Evolutionary conservation across 2,113 vertebrate species (phyloP).

Genomic region (Danionella cerebrum): DNA sequence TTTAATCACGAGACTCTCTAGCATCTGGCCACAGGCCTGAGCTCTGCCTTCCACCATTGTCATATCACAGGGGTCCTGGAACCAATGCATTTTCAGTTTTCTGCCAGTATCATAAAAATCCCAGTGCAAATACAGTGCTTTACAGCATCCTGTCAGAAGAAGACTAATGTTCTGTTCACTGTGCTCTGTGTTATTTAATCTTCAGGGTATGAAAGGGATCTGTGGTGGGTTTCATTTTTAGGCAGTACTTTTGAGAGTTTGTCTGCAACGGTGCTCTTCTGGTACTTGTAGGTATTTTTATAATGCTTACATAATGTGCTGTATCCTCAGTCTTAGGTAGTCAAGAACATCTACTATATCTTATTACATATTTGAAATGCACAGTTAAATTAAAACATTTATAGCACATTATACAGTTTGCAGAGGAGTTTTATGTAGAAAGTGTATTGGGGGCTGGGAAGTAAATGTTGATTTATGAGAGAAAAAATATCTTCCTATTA

Average conservation of each 20-base stretch:
- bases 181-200: slow-evolving; percentile 33
- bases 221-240: neutral
- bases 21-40: slow-evolving; percentile 39
- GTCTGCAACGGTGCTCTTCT: neutral
- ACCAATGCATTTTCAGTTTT: slow-evolving; percentile 28
- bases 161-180: slow-evolving; percentile 23
- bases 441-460: no score
- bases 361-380: neutral
- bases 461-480: no score
- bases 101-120: slow-evolving; percentile 43
- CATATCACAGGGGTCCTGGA: slow-evolving; percentile 33
- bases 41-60: slow-evolving; percentile 25
- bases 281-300: slow-evolving; percentile 11
- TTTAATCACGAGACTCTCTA: slow-evolving; percentile 44
- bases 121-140: slow-evolving; percentile 37
- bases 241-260: no score
- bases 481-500: no score
- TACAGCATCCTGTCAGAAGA: slow-evolving; percentile 33
- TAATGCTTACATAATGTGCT: neutral
- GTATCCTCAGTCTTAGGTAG: neutral
- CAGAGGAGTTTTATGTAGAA: no score
- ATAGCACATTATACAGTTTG: neutral
- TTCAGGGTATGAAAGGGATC: slow-evolving; percentile 28
- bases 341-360: neutral
- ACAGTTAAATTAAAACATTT: neutral